phyloP scores from a whole-genome alignment of 2,113 vertebrate species.

The Gnathonemus longibarbis region DNA sequence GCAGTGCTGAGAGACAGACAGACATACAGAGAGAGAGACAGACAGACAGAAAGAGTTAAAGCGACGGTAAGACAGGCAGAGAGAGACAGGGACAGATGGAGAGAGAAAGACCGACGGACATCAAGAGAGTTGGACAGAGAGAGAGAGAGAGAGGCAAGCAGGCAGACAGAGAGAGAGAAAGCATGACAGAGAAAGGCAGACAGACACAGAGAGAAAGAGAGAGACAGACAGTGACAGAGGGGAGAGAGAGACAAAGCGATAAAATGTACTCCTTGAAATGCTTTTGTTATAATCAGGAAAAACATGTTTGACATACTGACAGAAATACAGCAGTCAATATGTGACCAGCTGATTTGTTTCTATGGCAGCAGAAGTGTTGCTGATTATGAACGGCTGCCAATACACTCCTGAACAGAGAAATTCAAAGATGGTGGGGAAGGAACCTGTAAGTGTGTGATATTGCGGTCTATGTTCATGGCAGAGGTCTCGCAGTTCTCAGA shows the following conservation, averaged over 20 bases:
- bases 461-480: constrained; percentile 88
- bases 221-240: not conserved
- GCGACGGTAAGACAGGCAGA: not conserved
- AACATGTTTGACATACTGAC: not conserved
- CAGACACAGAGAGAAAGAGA: not conserved
- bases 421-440: not conserved
- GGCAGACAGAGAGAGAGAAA: not conserved
- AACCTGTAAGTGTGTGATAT: constrained; percentile 74
- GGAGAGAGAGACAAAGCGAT: not conserved
- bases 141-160: constrained; percentile 44
- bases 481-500: constrained; percentile 89
- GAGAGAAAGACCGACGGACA: not conserved
- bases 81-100: constrained; percentile 30
- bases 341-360: not conserved
- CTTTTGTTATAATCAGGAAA: not conserved
- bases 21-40: not conserved
- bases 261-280: not conserved
- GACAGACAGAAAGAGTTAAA: not conserved
- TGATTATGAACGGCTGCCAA: not conserved
- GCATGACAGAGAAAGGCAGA: not conserved
- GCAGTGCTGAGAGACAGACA: constrained; percentile 64
- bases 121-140: not conserved
- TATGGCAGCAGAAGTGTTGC: not conserved
- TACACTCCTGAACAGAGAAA: not conserved
- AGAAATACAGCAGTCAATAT: not conserved